Conservation (phyloP, 2,113 vertebrate species). For the Epinephelus lanceolatus region DNA sequence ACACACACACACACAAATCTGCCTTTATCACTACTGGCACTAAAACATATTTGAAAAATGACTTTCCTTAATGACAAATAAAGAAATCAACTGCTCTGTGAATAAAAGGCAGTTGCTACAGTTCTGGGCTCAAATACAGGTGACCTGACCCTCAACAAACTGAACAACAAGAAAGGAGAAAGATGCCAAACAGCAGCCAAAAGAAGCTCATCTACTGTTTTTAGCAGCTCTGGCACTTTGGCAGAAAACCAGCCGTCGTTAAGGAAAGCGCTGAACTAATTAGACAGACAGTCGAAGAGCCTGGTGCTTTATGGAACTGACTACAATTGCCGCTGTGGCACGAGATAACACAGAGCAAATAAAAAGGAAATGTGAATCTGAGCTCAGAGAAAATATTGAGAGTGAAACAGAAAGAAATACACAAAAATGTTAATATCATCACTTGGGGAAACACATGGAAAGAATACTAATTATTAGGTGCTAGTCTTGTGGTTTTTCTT, state of each 20-base stretch:
- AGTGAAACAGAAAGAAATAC: background rate
- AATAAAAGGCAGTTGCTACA: background rate
- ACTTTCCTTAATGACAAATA: background rate
- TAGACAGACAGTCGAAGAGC: slow-evolving; percentile 14
- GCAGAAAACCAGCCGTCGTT: slow-evolving; percentile 20
- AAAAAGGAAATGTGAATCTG: background rate
- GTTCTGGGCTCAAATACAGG: background rate
- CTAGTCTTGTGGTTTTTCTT: background rate
- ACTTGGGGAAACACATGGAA: background rate
- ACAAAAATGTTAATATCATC: background rate
- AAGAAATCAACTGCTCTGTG: background rate
- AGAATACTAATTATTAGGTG: background rate
- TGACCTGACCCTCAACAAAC: background rate
- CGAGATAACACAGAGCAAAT: slow-evolving; percentile 2
- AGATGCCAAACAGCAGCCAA: background rate
- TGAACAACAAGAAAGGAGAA: background rate
- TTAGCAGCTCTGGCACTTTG: slow-evolving; percentile 8
- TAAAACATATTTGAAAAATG: background rate
- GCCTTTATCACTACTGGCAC: background rate
- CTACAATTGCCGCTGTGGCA: background rate
- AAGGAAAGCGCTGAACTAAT: slow-evolving; percentile 37
- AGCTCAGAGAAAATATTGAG: background rate
- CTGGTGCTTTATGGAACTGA: background rate
- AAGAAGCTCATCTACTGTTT: slow-evolving; percentile 3
- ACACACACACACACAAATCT: slow-evolving; percentile 14